phyloP scores from a whole-genome alignment of 2,797 vertebrate species.

The Anas capensis region DNA sequence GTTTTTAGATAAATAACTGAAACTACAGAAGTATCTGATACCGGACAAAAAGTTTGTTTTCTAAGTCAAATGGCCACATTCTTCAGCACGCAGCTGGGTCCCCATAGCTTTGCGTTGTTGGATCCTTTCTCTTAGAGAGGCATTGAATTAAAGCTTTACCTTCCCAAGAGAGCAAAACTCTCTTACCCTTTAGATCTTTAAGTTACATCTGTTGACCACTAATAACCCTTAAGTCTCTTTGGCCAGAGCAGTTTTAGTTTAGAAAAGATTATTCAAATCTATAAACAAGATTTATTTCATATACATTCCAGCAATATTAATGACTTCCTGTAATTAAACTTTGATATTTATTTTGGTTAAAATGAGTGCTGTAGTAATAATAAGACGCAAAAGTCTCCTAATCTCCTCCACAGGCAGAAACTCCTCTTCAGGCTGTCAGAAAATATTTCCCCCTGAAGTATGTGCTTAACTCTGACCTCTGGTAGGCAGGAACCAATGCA shows the following conservation, averaged over 20 bases:
- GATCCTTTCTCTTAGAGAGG: fast-evolving
- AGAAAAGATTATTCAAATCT: neutral
- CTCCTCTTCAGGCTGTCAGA: neutral
- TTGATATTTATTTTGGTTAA: neutral
- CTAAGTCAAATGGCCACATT: neutral
- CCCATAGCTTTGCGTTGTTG: fast-evolving
- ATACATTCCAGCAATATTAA: neutral
- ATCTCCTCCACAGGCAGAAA: neutral
- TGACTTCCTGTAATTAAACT: neutral
- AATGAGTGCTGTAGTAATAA: neutral
- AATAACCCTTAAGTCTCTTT: neutral
- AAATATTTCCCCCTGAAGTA: neutral
- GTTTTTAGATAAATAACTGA: neutral
- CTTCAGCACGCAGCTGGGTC: neutral
- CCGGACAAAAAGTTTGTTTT: neutral
- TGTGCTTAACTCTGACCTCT: neutral
- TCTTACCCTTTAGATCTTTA: neutral
- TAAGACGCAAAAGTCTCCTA: neutral
- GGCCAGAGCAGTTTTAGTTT: neutral
- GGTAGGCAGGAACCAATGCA: fast-evolving
- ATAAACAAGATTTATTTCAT: neutral
- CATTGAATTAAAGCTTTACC: neutral
- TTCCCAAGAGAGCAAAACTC: neutral
- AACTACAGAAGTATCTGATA: neutral
- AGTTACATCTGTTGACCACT: neutral